A percentile compares a stretch with the other conserved stretches of the same genome.
phyloP scores from a whole-genome alignment of 1,140 invertebrate species.

The Pristionchus pacificus region DNA sequence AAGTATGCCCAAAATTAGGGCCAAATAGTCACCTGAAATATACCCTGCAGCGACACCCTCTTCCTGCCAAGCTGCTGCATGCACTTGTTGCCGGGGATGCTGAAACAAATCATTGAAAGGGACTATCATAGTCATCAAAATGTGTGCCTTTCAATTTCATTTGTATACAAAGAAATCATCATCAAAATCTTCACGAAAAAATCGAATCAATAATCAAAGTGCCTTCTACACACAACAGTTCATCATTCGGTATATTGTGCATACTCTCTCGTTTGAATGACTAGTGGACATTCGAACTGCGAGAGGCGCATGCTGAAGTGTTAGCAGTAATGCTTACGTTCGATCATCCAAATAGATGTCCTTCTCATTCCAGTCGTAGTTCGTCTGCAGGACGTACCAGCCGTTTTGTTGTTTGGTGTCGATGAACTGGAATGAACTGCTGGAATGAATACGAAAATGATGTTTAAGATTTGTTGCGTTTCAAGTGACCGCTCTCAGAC shows the following conservation, averaged over 20 bases:
- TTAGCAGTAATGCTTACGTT: background rate
- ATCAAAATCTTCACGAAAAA: no score
- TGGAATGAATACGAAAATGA: background rate
- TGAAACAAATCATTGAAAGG: no score
- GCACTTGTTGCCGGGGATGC: slow-evolving; percentile 60
- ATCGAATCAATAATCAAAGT: no score
- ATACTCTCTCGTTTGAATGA: no score
- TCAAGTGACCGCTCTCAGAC: no score
- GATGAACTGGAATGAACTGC: slow-evolving; percentile 5
- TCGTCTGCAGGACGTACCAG: slow-evolving; percentile 28
- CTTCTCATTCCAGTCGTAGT: slow-evolving; percentile 27
- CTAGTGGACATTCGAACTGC: no score
- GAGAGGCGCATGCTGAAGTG: background rate
- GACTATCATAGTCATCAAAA: no score
- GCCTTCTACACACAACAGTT: no score
- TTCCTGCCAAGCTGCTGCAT: slow-evolving; percentile 20
- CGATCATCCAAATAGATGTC: slow-evolving; percentile 25
- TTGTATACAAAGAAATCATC: background rate
- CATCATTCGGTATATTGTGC: no score
- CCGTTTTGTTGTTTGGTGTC: slow-evolving; percentile 10
- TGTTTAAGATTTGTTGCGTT: background rate
- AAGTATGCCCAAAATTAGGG: no score
- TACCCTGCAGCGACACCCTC: slow-evolving; percentile 10
- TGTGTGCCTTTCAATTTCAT: no score
- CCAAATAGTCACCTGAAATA: slow-evolving; percentile 26